Percentiles rank a stretch among this genome's conserved stretches.
These are phyloP conservation scores for Tipula confusa DNA, from an alignment of 2,888 invertebrate species.

Conservation along the genomic window DNA sequence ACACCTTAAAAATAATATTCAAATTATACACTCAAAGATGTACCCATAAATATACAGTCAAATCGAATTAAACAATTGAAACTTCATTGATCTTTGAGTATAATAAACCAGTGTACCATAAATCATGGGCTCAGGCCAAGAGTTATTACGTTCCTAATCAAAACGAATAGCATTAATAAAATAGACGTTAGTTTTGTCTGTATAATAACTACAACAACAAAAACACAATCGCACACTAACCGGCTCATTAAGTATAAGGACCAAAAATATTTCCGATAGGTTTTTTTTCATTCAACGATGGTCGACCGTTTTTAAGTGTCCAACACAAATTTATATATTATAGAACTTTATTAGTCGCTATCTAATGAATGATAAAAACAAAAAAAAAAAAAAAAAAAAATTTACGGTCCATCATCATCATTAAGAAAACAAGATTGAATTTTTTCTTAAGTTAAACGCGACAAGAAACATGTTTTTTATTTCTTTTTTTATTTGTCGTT, in stretches of 20 bases:
- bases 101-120: neutral
- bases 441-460: conserved; percentile 25
- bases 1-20: no score
- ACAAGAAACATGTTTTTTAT: conserved; percentile 31
- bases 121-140: neutral
- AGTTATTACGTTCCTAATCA: neutral
- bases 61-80: conserved; percentile 12
- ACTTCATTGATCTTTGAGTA: neutral
- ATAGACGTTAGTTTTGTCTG: neutral
- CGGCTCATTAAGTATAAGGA: neutral
- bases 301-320: neutral
- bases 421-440: conserved; percentile 20
- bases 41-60: neutral
- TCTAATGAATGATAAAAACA: neutral
- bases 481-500: no score
- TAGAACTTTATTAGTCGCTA: neutral
- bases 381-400: neutral
- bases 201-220: neutral
- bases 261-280: neutral
- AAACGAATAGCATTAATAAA: neutral
- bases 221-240: neutral
- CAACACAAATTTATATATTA: neutral
- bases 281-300: neutral
- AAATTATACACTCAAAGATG: neutral
- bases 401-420: neutral